These are phyloP conservation scores for Mamestra configurata DNA, from an alignment of 1,140 invertebrate genomes.

Conservation along the genomic window DNA sequence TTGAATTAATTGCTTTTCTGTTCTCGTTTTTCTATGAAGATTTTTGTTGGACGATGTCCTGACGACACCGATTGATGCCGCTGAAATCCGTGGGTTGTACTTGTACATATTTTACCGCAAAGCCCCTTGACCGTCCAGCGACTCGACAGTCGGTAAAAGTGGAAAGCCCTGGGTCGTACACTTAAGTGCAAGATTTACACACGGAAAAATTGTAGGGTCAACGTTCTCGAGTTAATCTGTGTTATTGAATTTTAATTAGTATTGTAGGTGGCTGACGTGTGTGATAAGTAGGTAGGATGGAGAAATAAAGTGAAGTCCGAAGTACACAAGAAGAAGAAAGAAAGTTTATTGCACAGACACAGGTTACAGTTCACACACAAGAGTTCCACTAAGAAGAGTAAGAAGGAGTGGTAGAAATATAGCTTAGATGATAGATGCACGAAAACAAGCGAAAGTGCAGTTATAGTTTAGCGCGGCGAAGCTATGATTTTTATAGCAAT, in stretches of 20 bases:
- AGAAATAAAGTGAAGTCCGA: no score
- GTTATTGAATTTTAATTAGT: conserved; percentile 50
- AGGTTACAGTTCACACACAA: no score
- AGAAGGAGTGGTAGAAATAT: no score
- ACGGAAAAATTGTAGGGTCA: conserved; percentile 55
- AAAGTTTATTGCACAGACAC: no score
- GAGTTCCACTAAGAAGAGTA: no score
- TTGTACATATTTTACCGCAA: not conserved
- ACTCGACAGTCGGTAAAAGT: conserved; percentile 45
- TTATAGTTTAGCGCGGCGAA: no score
- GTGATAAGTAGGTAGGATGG: no score
- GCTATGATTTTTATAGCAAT: no score
- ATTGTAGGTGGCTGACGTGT: no score
- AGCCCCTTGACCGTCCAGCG: conserved; percentile 32
- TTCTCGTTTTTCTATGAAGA: not conserved
- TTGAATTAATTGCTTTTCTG: not conserved
- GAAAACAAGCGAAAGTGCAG: no score
- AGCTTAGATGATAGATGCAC: no score
- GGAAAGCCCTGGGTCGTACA: conserved; percentile 52
- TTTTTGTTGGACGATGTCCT: conserved; percentile 27
- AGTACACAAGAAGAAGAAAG: no score
- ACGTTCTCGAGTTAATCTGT: conserved; percentile 43
- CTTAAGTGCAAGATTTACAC: conserved; percentile 55
- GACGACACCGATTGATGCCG: not conserved
- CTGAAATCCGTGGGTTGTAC: not conserved